Base-by-base conservation (phyloP, 2,888 invertebrate genomes). In the Apodemia duryi region DNA sequence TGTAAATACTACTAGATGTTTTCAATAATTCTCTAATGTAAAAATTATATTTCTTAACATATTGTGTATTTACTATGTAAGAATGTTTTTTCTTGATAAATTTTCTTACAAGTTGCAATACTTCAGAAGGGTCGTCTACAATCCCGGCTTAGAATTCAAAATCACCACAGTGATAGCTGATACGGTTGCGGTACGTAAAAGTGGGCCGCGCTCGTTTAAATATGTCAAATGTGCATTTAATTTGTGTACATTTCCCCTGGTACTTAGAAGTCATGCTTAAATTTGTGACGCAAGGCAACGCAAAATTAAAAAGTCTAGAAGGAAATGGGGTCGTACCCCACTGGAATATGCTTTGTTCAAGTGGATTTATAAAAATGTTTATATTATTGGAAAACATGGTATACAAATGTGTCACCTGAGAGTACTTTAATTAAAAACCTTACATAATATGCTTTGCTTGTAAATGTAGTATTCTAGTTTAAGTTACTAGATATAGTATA, bases 211-310 rank as follows among this genome's bases (percentile, higher is more conserved):
- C 29, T 57, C 28, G 11, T 57, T 57, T 57, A 57, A 57, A 10
- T 57, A 57, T 57, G 57, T 57, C 57, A 57, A 32, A 57, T 57
- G 57, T 32, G 32, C 57, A 29, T 57, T 57, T 57, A 32, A 57
- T 57, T 29, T 57, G 35, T 57, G 57, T 57, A 57, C 57, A 57
- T 57, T 54, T 57, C 57, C 32, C 57, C 6, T 35, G 57, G 57
- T 57, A 57, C 57, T 57, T 57, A 57, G 57, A 57, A 32, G 57
- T 57, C 57, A 32, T 57, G 32, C 57, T 57, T 29, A 57, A 57
- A 57, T 13, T 57, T 13, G 57, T 57, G 32, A 2, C 11, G 32
- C 54, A 32, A 57, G 11, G 57, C 57, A 13, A 57, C 6, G 57
- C 57, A 35, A 57, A 57, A 57, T 57, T 57, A 57, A 57, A 57